These are phyloP conservation scores for Heliconius ismenius DNA, from an alignment of 2,888 invertebrate genomes.

Conservation along the genomic window DNA sequence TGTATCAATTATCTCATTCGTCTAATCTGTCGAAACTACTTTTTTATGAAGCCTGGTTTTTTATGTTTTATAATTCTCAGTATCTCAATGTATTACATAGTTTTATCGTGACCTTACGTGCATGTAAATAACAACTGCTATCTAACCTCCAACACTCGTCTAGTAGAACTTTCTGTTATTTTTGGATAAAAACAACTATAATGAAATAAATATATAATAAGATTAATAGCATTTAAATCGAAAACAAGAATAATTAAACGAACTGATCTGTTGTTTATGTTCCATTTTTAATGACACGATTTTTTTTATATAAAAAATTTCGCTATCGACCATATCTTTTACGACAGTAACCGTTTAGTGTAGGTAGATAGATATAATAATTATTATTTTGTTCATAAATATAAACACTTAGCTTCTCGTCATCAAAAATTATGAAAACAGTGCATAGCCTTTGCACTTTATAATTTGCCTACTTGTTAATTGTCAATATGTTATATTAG, in stretches of 20 bases:
- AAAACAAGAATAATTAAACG: neutral
- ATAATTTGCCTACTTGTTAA: neutral
- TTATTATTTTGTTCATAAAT: neutral
- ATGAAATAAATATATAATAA: neutral
- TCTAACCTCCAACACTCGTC: neutral
- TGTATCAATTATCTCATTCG: too few relatives aligned
- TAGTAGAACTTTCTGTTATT: neutral
- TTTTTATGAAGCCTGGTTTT: too few relatives aligned
- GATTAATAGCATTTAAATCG: neutral
- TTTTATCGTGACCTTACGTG: too few relatives aligned
- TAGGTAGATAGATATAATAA: neutral
- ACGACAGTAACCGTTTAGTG: too few relatives aligned
- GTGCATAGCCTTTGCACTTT: constrained; percentile 2
- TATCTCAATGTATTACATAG: too few relatives aligned
- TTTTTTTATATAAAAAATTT: too few relatives aligned
- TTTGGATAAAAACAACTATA: neutral
- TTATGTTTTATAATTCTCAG: too few relatives aligned
- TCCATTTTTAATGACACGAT: too few relatives aligned
- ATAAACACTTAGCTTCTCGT: neutral
- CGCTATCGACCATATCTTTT: too few relatives aligned
- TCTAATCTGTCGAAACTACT: too few relatives aligned
- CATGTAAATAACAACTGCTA: too few relatives aligned
- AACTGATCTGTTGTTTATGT: too few relatives aligned
- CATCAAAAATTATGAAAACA: neutral
- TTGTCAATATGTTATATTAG: neutral